Conservation (phyloP, 2,797 vertebrate genomes). For the Cynopterus sphinx region DNA sequence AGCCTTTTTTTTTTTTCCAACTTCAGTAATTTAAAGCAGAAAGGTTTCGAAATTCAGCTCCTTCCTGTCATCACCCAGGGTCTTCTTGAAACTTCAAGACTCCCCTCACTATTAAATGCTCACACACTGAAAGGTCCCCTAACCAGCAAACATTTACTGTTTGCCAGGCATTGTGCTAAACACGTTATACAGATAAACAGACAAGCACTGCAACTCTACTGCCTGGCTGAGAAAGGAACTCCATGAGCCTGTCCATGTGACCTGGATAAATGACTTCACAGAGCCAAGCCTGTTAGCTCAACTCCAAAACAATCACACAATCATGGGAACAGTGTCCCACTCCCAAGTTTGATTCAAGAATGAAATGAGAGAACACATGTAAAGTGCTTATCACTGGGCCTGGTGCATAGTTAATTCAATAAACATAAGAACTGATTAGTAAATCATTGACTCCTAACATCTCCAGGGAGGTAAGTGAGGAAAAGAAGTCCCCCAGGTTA, state of each 20-base stretch:
- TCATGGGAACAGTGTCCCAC: neutral
- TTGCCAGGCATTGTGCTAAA: neutral
- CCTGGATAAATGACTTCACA: neutral
- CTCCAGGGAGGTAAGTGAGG: neutral
- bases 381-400: neutral
- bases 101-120: neutral
- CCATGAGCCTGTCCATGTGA: neutral
- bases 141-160: neutral
- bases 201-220: neutral
- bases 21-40: conserved; percentile 19
- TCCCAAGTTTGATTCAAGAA: neutral
- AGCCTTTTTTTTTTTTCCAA: neutral
- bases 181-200: neutral
- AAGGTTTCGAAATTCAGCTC: neutral
- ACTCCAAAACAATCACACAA: neutral
- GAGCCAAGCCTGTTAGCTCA: neutral
- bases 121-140: neutral
- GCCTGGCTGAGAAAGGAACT: neutral
- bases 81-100: neutral
- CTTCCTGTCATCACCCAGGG: neutral
- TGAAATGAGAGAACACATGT: neutral
- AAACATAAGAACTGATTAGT: neutral
- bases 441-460: neutral
- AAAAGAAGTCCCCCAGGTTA: neutral
- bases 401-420: neutral